Evolutionary conservation across 2,888 invertebrate genomes (phyloP), one percentile per base, ranked within the genome.

Genomic region (Emmelina monodactyla): DNA sequence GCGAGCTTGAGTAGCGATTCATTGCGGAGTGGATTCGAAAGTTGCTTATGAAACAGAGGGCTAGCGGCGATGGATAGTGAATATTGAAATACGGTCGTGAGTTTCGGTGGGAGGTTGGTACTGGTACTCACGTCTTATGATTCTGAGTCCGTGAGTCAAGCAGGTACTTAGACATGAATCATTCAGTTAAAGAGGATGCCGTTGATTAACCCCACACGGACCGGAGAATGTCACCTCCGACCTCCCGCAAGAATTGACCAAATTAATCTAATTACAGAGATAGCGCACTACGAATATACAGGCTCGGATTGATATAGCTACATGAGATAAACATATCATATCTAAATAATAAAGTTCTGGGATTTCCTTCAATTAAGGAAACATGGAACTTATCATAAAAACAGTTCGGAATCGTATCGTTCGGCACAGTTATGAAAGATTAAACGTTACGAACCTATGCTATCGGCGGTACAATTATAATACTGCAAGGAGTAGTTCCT

Each of bases 341-440:
- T 9, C 9, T 25, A 25, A 29, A 28, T 13, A 4, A 14, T 5
- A 62, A 62, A 58, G 50, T 59, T 52, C 59, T 50, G 44, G 49
- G 41, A 47, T 49, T 55, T 69, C 70, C 65, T 69, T 55, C 12
- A 3, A 11, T 6, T 40, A 62, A 70, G 67, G 71, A 70, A 62
- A 61, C 52, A 45, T 45, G 37, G 68, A 65, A 60, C 59, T 65
- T 67, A 52, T 55, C 53, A 43, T 41, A 45, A 49, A 50, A 43
- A 39, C 46, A 12, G 13, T 32, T 22, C 19, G 30, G 35, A 19
- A 37, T 34, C 29, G 16, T 43, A 38, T 30, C n/a, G 29, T 28
- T 40, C 39, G 42, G 32, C 25, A 28, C 5, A 29, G 13, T 29
- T 12, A 12, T 14, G 14, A n/a, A 14, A 7, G 12, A 11, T 14